Conservation (phyloP, 2,797 vertebrate genomes). For the Channa striata region DNA sequence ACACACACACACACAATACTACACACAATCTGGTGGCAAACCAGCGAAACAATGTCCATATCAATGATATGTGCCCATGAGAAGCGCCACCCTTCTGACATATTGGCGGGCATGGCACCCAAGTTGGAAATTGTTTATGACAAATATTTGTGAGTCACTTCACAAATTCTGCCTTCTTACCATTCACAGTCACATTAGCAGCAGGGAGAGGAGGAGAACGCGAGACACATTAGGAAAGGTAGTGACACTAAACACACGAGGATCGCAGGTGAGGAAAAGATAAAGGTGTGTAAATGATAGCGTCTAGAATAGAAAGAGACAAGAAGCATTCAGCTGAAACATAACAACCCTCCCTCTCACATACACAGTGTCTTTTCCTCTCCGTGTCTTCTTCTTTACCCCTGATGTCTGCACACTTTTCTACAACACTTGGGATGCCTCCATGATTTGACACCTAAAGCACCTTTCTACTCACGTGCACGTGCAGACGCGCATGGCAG, state of each 20-base stretch:
- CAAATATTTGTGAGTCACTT: slow-evolving; percentile 52
- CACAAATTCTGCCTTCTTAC: slow-evolving; percentile 21
- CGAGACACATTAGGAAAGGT: slow-evolving; percentile 11
- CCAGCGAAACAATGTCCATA: slow-evolving; percentile 54
- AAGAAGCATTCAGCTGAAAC: slow-evolving; percentile 26
- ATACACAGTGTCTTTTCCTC: neutral
- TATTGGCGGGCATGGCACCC: slow-evolving; percentile 24
- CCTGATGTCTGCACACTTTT: slow-evolving; percentile 15
- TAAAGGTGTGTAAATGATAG: slow-evolving; percentile 24
- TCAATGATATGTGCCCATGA: slow-evolving; percentile 57
- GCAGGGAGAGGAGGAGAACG: neutral
- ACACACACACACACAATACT: slow-evolving; percentile 25
- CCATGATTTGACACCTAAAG: slow-evolving; percentile 19
- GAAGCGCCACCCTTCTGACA: slow-evolving; percentile 38
- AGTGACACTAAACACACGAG: slow-evolving; percentile 12
- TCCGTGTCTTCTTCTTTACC: slow-evolving; percentile 10
- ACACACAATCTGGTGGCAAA: slow-evolving; percentile 33
- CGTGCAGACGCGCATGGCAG: slow-evolving; percentile 7
- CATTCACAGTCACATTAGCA: slow-evolving; percentile 32
- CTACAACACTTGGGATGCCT: slow-evolving; percentile 12
- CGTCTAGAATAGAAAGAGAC: slow-evolving; percentile 27
- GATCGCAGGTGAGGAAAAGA: slow-evolving; percentile 17
- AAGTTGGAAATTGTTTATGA: slow-evolving; percentile 44
- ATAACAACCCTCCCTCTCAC: neutral
- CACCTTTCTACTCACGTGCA: neutral